A percentile compares a stretch with the other conserved stretches of the same genome.
phyloP scores from a whole-genome alignment of 2,888 invertebrate species.

The Herminia tarsipennalis region DNA sequence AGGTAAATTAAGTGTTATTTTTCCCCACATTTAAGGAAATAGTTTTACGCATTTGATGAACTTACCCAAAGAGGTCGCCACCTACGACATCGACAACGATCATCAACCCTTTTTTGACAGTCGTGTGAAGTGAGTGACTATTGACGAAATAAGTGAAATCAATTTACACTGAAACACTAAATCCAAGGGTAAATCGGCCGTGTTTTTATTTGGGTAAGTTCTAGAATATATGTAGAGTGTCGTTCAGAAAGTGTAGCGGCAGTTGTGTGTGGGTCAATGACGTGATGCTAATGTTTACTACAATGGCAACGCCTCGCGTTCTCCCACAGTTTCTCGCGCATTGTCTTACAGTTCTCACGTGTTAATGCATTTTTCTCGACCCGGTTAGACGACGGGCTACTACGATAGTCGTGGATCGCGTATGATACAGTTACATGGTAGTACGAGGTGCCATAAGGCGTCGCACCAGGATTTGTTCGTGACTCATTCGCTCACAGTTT shows the following conservation, averaged over 20 bases:
- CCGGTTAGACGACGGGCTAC: constrained; percentile 45
- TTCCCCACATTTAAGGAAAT: constrained; percentile 30
- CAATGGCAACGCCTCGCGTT: constrained; percentile 84
- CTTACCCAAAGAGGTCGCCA: constrained; percentile 46
- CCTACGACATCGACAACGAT: constrained; percentile 36
- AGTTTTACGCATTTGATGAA: constrained; percentile 17
- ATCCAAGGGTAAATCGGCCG: constrained; percentile 38
- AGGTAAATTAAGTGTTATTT: too few species aligned
- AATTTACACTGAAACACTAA: constrained; percentile 47
- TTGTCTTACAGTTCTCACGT: constrained; percentile 80
- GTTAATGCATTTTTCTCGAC: constrained; percentile 62
- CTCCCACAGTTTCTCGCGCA: constrained; percentile 82
- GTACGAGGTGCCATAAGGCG: constrained; percentile 41
- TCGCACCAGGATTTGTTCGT: constrained; percentile 39
- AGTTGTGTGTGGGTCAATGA: constrained; percentile 67
- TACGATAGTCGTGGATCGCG: constrained; percentile 31
- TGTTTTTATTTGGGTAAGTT: constrained; percentile 57
- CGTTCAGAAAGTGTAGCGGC: constrained; percentile 49
- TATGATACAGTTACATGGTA: constrained; percentile 54
- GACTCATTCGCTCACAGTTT: constrained; percentile 50
- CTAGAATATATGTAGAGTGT: constrained; percentile 30
- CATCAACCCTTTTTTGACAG: constrained; percentile 51
- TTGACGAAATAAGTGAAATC: constrained; percentile 63
- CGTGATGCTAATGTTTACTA: constrained; percentile 83
- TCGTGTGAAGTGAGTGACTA: constrained; percentile 51